Percentiles rank a stretch among this genome's conserved stretches.
Conservation (phyloP, 35 echinoderm and acorn worm genomes). For the Apostichopus parvimensis region DNA sequence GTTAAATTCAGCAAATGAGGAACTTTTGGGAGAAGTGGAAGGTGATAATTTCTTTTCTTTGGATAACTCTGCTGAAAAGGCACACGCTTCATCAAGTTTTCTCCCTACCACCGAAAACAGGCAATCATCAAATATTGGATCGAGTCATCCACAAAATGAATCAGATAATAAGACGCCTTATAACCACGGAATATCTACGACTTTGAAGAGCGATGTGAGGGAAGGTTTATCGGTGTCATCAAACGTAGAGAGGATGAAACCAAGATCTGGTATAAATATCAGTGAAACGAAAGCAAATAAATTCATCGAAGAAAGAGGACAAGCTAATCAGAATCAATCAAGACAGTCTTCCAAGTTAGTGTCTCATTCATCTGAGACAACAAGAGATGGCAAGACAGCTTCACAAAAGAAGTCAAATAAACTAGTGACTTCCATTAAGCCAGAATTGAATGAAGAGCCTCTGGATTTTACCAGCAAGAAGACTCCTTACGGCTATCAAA, state of each 20-base stretch:
- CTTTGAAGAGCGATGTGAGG: not conserved
- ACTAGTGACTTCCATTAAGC: not conserved
- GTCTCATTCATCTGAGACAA: not conserved
- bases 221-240: not conserved
- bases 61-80: not conserved
- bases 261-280: not conserved
- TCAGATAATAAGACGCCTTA: not conserved
- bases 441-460: constrained; percentile 47
- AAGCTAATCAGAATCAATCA: not conserved
- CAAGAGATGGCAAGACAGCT: not conserved
- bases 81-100: not conserved
- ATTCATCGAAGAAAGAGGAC: not conserved
- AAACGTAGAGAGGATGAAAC: not conserved
- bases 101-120: not conserved
- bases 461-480: constrained; percentile 18
- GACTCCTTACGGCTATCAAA: constrained; percentile 30
- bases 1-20: constrained; percentile 63
- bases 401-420: not conserved
- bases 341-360: constrained; percentile 27
- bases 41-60: constrained; percentile 62
- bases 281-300: not conserved
- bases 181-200: not conserved
- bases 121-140: not conserved
- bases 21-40: constrained; percentile 26
- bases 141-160: not conserved